phyloP scores from a whole-genome alignment of 2,888 invertebrate species.

The Gerris lacustris region DNA sequence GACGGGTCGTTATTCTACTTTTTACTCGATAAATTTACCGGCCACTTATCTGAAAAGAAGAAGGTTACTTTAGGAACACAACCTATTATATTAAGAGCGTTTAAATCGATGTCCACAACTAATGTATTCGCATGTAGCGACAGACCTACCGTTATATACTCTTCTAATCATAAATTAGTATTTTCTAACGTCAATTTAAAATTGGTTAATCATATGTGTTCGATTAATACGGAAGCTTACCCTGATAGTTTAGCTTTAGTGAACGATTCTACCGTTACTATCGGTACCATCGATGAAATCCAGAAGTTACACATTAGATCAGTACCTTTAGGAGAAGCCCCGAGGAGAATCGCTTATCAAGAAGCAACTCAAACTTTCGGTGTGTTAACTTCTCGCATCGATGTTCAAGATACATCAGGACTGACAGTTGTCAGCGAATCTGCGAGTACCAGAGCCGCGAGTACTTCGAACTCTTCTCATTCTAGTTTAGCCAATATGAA shows the following conservation, averaged over 20 bases:
- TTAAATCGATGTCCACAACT: slow-evolving; percentile 77
- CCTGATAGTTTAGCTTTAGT: slow-evolving; percentile 83
- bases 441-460: slow-evolving; percentile 65
- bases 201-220: slow-evolving; percentile 96
- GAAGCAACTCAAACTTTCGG: slow-evolving; percentile 89
- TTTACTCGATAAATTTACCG: slow-evolving; percentile 60
- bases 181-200: slow-evolving; percentile 96
- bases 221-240: slow-evolving; percentile 87
- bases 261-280: slow-evolving; percentile 76
- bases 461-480: slow-evolving; percentile 45
- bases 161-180: slow-evolving; percentile 94
- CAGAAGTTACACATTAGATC: slow-evolving; percentile 95
- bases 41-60: slow-evolving; percentile 73
- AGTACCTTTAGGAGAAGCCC: slow-evolving; percentile 87
- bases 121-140: slow-evolving; percentile 99
- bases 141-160: slow-evolving; percentile 95
- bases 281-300: slow-evolving; percentile 96
- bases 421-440: slow-evolving; percentile 44
- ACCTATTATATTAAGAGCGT: slow-evolving; percentile 83
- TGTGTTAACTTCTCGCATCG: slow-evolving; percentile 78
- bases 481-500: slow-evolving; percentile 33
- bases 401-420: slow-evolving; percentile 68
- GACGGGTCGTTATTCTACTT: slow-evolving; percentile 98
- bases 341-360: slow-evolving; percentile 87
- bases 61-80: slow-evolving; percentile 93